Conservation (phyloP, 2,113 vertebrate species). For the Trichechus manatus region DNA sequence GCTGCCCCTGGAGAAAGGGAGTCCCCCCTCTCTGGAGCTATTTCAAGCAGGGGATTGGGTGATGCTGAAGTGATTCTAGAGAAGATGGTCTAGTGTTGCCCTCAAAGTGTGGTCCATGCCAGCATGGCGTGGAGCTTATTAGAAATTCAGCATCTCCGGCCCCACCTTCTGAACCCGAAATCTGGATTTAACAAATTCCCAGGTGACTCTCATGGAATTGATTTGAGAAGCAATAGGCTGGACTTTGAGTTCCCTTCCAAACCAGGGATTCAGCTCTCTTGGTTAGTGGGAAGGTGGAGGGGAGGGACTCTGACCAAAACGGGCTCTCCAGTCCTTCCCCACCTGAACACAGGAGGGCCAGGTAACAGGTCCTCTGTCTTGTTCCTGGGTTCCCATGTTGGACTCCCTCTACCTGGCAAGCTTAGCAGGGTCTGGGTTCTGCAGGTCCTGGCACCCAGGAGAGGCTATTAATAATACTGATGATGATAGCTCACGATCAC, state of each 20-base stretch:
- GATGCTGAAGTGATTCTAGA: neutral
- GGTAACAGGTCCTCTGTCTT: neutral
- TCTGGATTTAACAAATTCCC: neutral
- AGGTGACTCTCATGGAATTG: neutral
- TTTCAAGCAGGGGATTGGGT: neutral
- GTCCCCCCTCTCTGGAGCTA: neutral
- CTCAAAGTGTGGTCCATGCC: neutral
- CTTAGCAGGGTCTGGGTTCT: neutral
- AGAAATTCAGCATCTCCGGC: neutral
- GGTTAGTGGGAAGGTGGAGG: neutral
- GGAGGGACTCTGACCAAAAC: neutral
- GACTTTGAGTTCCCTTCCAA: neutral
- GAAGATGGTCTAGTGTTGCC: neutral
- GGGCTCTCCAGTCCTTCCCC: neutral
- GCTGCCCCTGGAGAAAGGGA: accelerated
- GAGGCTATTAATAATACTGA: accelerated
- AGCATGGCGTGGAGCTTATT: neutral
- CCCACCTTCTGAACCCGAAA: neutral
- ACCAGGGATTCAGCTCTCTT: neutral
- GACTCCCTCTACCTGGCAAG: no score
- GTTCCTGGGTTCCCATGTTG: neutral
- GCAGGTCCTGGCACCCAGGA: neutral
- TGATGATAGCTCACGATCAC: accelerated
- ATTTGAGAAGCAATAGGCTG: neutral
- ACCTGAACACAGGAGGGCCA: neutral